These are phyloP conservation scores for Megaceryle torquata DNA, from an alignment of 2,113 vertebrate species.

Conservation along the genomic window DNA sequence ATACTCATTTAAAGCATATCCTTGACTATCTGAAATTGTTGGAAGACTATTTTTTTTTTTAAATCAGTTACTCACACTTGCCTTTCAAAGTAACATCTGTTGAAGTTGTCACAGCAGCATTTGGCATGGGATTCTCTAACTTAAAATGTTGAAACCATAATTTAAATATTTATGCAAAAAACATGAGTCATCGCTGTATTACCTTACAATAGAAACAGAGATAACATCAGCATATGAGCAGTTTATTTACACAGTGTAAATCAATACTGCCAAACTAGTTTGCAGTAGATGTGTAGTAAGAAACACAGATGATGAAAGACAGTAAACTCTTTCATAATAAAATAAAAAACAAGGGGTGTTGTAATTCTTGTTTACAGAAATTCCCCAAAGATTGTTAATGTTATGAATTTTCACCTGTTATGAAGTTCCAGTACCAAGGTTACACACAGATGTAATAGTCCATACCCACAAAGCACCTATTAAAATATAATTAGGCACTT, in stretches of 20 bases:
- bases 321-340: background rate
- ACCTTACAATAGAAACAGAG: background rate
- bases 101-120: background rate
- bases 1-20: background rate
- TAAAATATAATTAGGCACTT: background rate
- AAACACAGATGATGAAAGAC: background rate
- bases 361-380: background rate
- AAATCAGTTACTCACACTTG: background rate
- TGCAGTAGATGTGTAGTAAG: background rate
- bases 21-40: background rate
- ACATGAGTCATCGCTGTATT: conserved; percentile 12
- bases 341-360: background rate
- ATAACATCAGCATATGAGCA: background rate
- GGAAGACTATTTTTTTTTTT: background rate
- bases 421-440: background rate
- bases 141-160: conserved; percentile 5
- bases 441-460: background rate
- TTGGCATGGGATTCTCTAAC: background rate
- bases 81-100: background rate
- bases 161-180: conserved; percentile 30
- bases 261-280: background rate
- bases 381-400: background rate
- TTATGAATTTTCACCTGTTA: background rate
- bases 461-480: background rate
- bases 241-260: background rate